Base-by-base conservation (phyloP, 2,113 vertebrate species). In the Ranitomeya variabilis region DNA sequence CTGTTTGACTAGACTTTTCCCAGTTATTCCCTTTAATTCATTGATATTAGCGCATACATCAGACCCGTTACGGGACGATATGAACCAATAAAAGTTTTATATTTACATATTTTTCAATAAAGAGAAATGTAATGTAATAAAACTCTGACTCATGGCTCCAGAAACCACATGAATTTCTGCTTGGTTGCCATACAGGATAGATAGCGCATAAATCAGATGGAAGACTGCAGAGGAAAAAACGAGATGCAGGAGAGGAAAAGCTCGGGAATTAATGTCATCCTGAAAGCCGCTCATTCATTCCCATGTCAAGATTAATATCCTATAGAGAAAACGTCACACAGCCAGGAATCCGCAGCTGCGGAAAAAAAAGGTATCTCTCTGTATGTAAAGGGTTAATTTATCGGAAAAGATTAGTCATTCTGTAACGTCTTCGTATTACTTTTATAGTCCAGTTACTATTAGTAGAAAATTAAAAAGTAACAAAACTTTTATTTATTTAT, bases 61-160 rank as follows among this genome's bases (percentile, higher is more conserved):
- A 62, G 31, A 57, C 31, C 13, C 19, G 37, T 67, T 57, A 73
- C 15, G 31, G 37, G 26, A 64, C 5, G 62, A 77, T 78, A 77
- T 78, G 37, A 23, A 26, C 54, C 19, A 74, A 86, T 77, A 64
- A 62, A 77, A 86, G 21, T 21, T 62, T 62, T 7, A 31, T 26
- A 74, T 86, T 86, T 37, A 64, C 74, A 62, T 86, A 86, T 77
- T 77, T 45, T 77, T 60, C 57, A 57, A 59, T 77, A 77, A 76
- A 76, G 19, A n/a, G 8, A 78, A 86, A 77, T 77, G 54, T n/a
- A 60, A 78, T 64, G 13, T 23, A 62, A 77, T 86, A 78, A 77
- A 77, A 6, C 23, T 19, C n/a, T 26, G 69, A 86, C 9, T 31
- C 31, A 37, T 51, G 23, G 77, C 55, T 78, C 7, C 21, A 54